Evolutionary conservation across 92 coral and sea anemone genomes (phyloP), one percentile per base, ranked within the genome.

Genomic region (Parazoanthus darwini): DNA sequence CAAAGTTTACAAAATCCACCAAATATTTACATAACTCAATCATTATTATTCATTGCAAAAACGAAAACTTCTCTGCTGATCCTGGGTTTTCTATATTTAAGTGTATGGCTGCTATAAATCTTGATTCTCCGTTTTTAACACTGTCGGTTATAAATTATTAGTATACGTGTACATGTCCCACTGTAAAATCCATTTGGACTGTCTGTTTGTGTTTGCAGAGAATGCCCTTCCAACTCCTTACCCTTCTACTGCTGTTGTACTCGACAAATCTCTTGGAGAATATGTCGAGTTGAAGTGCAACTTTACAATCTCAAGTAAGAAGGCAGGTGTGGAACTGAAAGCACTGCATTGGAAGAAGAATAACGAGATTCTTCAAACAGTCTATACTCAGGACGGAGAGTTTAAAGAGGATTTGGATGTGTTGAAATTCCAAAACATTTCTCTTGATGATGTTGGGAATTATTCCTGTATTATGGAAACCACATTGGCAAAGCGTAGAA

Each of bases 181-280:
- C 42, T 29, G 42, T 39, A 39, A 48, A 48, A 63, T 20, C 7
- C 26, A 63, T 63, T 22, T 63, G 3, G 18, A 29, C 33, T 29
- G 20, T 2, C 18, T 63, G n/a, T 26, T 63, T 22, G 25, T 63
- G 16, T 63, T 63, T 74, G n/a, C 50, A 76, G 79, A 39, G 35
- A 15, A 76, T 14, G 1, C 1, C 11, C 78, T 83, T 3, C 86
- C 86, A 68, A 43, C 6, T 6, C 10, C 42, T 5, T 10, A 26
- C 10, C 86, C 77, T 44, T n/a, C 70, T n/a, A 67, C 65, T 6
- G 38, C 86, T 38, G 86, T 83, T 38, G 14, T 38, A 8, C 77
- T 83, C 26, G 42, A 83, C 6, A 83, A 68, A 38, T 44, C 13
- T 16, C n/a, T 70, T 44, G 86, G 86, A n/a, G 86, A 83, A 2